A percentile compares a stretch with the other conserved stretches of the same genome.
These are phyloP conservation scores for Amblyjoppa fuscipennis DNA, from an alignment of 2,888 invertebrate genomes.

Conservation along the genomic window DNA sequence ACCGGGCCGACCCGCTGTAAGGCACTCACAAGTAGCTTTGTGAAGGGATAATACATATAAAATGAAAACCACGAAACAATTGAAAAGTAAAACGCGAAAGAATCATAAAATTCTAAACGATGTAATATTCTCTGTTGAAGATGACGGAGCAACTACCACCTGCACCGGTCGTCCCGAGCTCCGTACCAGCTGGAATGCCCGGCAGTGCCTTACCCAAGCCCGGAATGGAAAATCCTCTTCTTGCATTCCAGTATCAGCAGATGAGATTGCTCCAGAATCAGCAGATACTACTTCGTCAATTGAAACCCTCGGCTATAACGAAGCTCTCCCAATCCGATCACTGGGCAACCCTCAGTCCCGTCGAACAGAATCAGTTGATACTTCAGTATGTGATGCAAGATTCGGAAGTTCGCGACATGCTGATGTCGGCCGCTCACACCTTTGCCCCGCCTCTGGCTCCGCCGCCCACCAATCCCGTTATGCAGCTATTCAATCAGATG, in stretches of 20 bases:
- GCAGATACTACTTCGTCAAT: constrained; percentile 83
- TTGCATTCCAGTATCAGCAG: constrained; percentile 82
- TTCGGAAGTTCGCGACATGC: constrained; percentile 80
- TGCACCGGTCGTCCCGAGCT: constrained; percentile 73
- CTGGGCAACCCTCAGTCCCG: constrained; percentile 85
- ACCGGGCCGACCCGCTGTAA: too few species aligned
- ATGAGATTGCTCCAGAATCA: constrained; percentile 85
- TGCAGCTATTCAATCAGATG: constrained; percentile 87
- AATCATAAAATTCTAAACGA: background rate
- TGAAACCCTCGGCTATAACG: constrained; percentile 80
- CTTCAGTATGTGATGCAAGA: constrained; percentile 86
- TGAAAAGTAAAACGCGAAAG: too few species aligned
- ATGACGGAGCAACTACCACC: constrained; percentile 77
- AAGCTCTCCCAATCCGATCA: constrained; percentile 85
- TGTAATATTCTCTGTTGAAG: constrained; percentile 67
- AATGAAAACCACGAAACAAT: too few species aligned
- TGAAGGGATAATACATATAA: too few species aligned
- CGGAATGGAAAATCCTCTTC: constrained; percentile 78
- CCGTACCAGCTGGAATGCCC: constrained; percentile 79
- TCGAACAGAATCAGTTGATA: constrained; percentile 87
- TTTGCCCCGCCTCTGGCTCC: constrained; percentile 82
- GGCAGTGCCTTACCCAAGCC: constrained; percentile 78
- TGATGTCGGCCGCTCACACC: constrained; percentile 80
- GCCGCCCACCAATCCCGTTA: constrained; percentile 86
- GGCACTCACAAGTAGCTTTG: too few species aligned